Percentiles rank a stretch among this genome's conserved stretches.
Evolutionary conservation across 2,888 invertebrate genomes (phyloP).

Genomic region (Protophormia terraenovae): DNA sequence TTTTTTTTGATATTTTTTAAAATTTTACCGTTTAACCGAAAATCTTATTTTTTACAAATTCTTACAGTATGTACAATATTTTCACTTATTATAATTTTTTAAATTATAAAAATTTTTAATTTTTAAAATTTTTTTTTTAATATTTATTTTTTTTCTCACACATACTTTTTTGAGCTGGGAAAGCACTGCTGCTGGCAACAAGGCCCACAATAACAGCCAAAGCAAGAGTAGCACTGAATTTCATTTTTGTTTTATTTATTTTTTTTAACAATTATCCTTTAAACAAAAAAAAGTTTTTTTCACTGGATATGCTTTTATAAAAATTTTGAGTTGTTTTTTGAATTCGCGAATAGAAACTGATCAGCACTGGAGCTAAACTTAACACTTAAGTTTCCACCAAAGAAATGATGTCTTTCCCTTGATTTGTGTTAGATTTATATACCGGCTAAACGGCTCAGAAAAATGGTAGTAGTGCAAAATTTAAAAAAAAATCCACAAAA

Average conservation of each 20-base stretch:
- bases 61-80: not conserved
- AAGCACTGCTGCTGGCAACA: slow-evolving; percentile 75
- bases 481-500: slow-evolving; percentile 59
- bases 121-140: slow-evolving; percentile 1
- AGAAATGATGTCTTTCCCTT: slow-evolving; percentile 79
- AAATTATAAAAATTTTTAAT: not conserved
- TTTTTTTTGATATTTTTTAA: not conserved
- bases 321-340: slow-evolving; percentile 27
- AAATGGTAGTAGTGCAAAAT: slow-evolving; percentile 71
- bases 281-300: slow-evolving; percentile 1
- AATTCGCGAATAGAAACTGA: slow-evolving; percentile 70
- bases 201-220: slow-evolving; percentile 76
- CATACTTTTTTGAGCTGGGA: slow-evolving; percentile 78
- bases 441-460: slow-evolving; percentile 71
- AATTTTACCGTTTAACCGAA: too few species aligned
- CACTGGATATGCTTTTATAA: slow-evolving; percentile 25
- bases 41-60: not conserved
- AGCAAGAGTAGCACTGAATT: slow-evolving; percentile 74
- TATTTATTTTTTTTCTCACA: slow-evolving; percentile 47
- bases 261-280: slow-evolving; percentile 4
- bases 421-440: slow-evolving; percentile 81
- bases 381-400: slow-evolving; percentile 81
- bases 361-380: slow-evolving; percentile 81
- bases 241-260: slow-evolving; percentile 71
- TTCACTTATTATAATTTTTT: not conserved